Evolutionary conservation across 2,113 vertebrate species (phyloP).

Genomic region (Bos javanicus): DNA sequence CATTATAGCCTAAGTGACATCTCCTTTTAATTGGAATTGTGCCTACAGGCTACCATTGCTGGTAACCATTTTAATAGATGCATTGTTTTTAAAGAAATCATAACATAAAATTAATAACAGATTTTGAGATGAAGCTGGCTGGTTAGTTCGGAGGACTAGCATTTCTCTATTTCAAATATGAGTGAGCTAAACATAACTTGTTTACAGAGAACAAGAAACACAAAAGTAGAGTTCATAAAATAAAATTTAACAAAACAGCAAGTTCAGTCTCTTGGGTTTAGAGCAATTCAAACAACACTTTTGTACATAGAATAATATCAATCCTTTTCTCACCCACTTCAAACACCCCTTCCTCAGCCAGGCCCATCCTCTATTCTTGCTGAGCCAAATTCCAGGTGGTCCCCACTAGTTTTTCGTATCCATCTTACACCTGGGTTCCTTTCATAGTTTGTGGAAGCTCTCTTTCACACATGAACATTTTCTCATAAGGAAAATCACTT

Average conservation of each 20-base stretch:
- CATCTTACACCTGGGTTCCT: background rate
- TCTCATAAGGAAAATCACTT: constrained; percentile 12
- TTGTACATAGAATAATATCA: background rate
- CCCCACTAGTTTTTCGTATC: background rate
- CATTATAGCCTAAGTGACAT: background rate
- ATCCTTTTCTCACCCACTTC: background rate
- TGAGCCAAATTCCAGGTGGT: background rate
- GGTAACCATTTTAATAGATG: background rate
- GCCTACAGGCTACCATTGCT: background rate
- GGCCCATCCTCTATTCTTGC: background rate
- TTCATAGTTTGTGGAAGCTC: background rate
- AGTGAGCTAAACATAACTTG: background rate
- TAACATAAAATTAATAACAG: background rate
- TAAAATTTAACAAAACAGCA: background rate
- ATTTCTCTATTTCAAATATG: background rate
- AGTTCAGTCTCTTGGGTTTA: background rate
- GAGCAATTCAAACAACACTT: background rate
- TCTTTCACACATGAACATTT: background rate
- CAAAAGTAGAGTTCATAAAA: background rate
- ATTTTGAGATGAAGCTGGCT: background rate
- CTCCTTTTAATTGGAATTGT: background rate
- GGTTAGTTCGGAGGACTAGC: background rate
- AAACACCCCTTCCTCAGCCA: background rate
- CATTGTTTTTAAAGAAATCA: background rate
- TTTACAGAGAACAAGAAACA: background rate